Evolutionary conservation across 2,113 vertebrate species (phyloP).

Genomic region (Pavo muticus): DNA sequence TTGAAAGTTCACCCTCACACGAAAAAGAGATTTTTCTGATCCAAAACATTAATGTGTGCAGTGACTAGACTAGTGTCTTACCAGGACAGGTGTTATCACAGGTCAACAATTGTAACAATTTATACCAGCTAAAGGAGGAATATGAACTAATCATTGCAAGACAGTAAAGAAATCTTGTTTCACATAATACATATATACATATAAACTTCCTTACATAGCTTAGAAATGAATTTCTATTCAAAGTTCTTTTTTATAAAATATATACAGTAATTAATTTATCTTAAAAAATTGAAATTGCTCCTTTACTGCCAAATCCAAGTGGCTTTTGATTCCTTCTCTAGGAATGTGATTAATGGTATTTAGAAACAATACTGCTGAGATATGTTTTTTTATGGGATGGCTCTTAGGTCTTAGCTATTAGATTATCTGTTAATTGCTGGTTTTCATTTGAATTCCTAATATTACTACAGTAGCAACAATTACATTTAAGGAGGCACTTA

Average conservation of each 20-base stretch:
- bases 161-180: background rate
- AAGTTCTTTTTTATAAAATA: background rate
- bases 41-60: background rate
- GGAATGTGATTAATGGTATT: background rate
- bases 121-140: background rate
- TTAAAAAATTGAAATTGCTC: background rate
- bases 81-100: background rate
- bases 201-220: background rate
- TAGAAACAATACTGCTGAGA: constrained; percentile 29
- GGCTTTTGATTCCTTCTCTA: background rate
- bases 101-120: background rate
- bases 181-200: background rate
- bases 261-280: background rate
- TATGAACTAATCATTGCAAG: background rate
- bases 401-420: constrained; percentile 11
- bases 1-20: background rate
- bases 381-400: background rate
- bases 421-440: constrained; percentile 26
- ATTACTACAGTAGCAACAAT: background rate
- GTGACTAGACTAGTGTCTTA: background rate
- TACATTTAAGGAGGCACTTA: constrained; percentile 19
- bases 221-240: background rate
- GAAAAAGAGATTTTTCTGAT: background rate
- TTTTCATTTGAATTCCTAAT: constrained; percentile 28
- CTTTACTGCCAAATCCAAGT: background rate